Base-by-base conservation (phyloP, 2,113 vertebrate genomes). In the Apus apus region DNA sequence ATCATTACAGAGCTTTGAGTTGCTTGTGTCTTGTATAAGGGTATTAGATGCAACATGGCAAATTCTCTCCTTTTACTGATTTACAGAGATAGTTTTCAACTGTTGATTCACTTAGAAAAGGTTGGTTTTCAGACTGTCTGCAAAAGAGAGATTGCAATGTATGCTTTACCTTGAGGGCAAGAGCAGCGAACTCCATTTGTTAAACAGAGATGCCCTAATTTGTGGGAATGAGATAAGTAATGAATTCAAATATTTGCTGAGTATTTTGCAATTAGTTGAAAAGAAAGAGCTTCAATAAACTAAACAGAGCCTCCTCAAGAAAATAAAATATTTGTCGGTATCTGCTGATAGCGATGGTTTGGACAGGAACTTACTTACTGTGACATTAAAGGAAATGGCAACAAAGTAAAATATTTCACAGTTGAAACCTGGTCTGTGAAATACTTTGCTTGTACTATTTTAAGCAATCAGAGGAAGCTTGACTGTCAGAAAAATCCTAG, bases 221-320 rank as follows among this genome's bases (percentile, higher is more conserved):
- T 97, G 61, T 94, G 77, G 92, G 87, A 64, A 93, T 46, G 80
- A 97, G 96, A 87, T 97, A 97, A 96, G 94, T 96, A 72, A 90
- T 91, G 94, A 82, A 62, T 81, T 93, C 97, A 98, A 98, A 98
- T 98, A 98, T 98, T 98, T 98, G 96, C 96, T 78, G 57, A 96
- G 86, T 86, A 96, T 98, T 98, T 97, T 98, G 97, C 94, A 98
- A 98, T 97, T 96, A 92, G 53, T 60, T 89, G 57, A 96, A 80
- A 97, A 87, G 85, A 86, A 91, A 89, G 75, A 95, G 32, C 85
- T 32, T 95, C 75, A 73, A 94, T 93, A 91, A 94, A 93, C 78
- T 72, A 85, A 95, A 87, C 70, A 85, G 53, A 93, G 62, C 22
- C 67, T 85, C 17, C 79, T 89, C 60, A 82, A 72, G 76, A 95